These are phyloP conservation scores for Thamnophis sirtalis DNA, from an alignment of 2,113 vertebrate genomes.

Conservation along the genomic window DNA sequence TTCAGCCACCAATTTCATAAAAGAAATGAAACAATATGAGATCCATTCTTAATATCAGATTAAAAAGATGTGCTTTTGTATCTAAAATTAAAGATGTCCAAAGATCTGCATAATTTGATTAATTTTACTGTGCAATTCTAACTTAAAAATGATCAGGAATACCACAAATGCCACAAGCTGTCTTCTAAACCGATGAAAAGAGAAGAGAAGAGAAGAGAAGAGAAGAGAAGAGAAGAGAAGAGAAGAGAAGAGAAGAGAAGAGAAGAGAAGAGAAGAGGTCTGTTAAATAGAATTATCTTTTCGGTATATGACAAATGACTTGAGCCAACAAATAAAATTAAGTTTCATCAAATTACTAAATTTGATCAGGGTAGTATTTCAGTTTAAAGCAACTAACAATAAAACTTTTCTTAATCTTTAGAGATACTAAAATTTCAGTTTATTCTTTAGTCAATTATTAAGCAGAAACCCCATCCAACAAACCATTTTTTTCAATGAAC, in stretches of 20 bases:
- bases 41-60: not conserved
- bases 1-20: rapidly evolving
- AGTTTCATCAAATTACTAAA: constrained; percentile 27
- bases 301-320: constrained; percentile 5
- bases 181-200: not conserved
- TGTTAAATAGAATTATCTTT: constrained; percentile 19
- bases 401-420: constrained; percentile 29
- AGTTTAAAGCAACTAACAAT: constrained; percentile 20
- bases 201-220: not conserved
- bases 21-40: constrained; percentile 16
- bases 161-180: not conserved
- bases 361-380: not conserved
- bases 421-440: constrained; percentile 4
- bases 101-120: constrained; percentile 18
- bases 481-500: not conserved
- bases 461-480: constrained; percentile 21
- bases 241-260: not conserved
- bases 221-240: not conserved
- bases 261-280: not conserved
- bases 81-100: constrained; percentile 15
- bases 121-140: rapidly evolving
- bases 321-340: constrained; percentile 11
- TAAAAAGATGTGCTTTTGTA: not conserved
- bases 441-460: constrained; percentile 28
- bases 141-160: not conserved